Percentiles rank a stretch among this genome's conserved stretches.
phyloP scores from a whole-genome alignment of 2,797 vertebrate species.

The Eutrigla gurnardus region DNA sequence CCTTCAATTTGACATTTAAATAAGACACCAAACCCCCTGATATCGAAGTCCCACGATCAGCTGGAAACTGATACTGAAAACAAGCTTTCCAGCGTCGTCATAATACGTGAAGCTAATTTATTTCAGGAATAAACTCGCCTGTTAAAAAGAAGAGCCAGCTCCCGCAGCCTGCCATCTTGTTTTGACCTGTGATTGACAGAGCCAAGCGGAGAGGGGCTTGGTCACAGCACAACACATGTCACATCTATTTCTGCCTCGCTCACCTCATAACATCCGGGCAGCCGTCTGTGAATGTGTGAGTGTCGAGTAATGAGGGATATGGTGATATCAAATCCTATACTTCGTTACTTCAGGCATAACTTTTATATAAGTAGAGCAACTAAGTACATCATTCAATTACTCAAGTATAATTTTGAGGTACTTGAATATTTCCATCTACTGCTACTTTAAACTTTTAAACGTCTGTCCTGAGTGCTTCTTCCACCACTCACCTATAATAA shows the following conservation, averaged over 20 bases:
- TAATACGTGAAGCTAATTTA: not conserved
- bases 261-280: conserved; percentile 66
- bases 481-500: not conserved
- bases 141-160: conserved; percentile 77
- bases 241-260: conserved; percentile 79
- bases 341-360: not conserved
- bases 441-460: not conserved
- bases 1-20: conserved; percentile 1
- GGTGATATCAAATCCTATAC: not conserved
- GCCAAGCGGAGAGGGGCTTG: conserved; percentile 74
- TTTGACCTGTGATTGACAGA: conserved; percentile 84
- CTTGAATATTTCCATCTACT: not conserved
- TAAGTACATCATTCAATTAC: not conserved
- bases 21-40: conserved; percentile 13
- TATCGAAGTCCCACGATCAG: not conserved
- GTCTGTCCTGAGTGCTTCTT: no score
- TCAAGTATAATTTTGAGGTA: not conserved
- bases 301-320: not conserved
- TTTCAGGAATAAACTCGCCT: conserved; percentile 78
- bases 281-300: conserved; percentile 31
- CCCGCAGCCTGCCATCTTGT: conserved; percentile 83
- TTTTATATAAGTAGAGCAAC: not conserved
- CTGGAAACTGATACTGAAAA: not conserved
- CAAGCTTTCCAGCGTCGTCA: not conserved
- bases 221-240: conserved; percentile 50